Conservation (phyloP, 1,140 invertebrate species). For the Saxidomus purpurata region DNA sequence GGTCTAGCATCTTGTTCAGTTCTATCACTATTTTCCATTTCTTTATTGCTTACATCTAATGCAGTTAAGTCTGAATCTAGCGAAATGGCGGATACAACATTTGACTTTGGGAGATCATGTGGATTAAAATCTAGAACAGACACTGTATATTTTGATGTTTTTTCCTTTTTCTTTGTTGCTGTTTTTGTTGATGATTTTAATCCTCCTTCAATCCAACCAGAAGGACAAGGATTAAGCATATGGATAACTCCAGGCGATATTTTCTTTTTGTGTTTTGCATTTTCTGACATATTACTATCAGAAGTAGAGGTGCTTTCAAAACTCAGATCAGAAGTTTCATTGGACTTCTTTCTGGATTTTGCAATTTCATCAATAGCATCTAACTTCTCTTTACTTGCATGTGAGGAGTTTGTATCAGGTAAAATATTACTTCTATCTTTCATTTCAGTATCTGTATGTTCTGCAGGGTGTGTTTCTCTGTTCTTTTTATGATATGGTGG, state of each 20-base stretch:
- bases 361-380: neutral
- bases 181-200: slow-evolving; percentile 23
- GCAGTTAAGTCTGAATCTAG: slow-evolving; percentile 13
- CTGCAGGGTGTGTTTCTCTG: neutral
- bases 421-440: neutral
- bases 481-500: neutral
- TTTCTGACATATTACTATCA: neutral
- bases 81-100: neutral
- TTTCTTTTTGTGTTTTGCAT: slow-evolving; percentile 4
- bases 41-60: neutral
- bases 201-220: slow-evolving; percentile 64
- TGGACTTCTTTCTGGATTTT: neutral
- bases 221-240: slow-evolving; percentile 54
- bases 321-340: neutral
- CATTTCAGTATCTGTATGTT: neutral
- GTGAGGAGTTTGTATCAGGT: neutral
- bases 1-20: neutral
- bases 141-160: slow-evolving; percentile 36
- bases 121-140: slow-evolving; percentile 57
- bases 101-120: neutral
- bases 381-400: neutral
- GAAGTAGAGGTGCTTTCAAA: neutral
- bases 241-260: slow-evolving; percentile 50
- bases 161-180: slow-evolving; percentile 4
- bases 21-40: neutral